Conservation (phyloP, 1,140 invertebrate genomes). For the Melitaea cinxia region DNA sequence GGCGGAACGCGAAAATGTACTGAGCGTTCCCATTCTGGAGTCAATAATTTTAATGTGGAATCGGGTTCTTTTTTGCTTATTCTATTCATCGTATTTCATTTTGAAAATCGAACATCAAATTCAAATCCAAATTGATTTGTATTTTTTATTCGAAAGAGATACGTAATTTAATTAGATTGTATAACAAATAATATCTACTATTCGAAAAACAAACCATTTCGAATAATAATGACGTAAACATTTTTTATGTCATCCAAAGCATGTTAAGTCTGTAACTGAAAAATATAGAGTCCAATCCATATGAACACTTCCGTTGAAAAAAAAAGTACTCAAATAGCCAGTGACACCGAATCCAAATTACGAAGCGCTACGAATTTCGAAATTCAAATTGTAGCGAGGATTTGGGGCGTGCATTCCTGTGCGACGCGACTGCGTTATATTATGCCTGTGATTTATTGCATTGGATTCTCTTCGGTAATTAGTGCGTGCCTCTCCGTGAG, state of each 20-base stretch:
- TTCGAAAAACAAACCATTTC: too few species aligned
- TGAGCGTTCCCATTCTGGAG: constrained; percentile 31
- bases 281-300: not conserved
- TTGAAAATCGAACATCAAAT: not conserved
- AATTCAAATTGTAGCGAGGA: constrained; percentile 44
- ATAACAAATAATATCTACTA: too few species aligned
- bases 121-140: too few species aligned
- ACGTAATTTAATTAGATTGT: too few species aligned
- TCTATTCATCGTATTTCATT: not conserved
- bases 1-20: constrained; percentile 47
- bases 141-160: too few species aligned
- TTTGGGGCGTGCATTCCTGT: constrained; percentile 70
- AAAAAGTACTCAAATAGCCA: constrained; percentile 19
- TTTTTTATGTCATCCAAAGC: too few species aligned
- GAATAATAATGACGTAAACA: too few species aligned
- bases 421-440: constrained; percentile 67
- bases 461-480: constrained; percentile 78
- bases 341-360: constrained; percentile 36
- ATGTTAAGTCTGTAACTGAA: not conserved
- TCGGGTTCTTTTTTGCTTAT: constrained; percentile 35
- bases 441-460: constrained; percentile 79
- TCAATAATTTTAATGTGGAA: constrained; percentile 51
- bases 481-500: constrained; percentile 67
- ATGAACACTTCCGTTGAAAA: constrained; percentile 1
- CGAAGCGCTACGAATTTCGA: constrained; percentile 21